Evolutionary conservation across 2,797 vertebrate species (phyloP), one percentile per base, ranked within the genome.

Genomic region (Aplochiton taeniatus): DNA sequence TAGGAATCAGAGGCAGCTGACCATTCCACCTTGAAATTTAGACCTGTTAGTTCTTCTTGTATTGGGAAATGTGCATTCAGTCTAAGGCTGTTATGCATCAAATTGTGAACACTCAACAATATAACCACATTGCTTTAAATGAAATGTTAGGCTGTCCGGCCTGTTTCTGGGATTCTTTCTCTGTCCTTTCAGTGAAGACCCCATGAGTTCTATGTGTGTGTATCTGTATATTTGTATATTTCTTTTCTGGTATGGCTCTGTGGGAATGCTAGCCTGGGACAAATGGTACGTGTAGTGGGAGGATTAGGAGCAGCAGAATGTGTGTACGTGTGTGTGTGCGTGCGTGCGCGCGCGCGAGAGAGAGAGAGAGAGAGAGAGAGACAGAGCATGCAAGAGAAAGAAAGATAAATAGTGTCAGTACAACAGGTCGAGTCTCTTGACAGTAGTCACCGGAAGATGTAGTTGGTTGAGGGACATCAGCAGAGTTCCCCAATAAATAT

Each of bases 371-470:
- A n/a, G 8, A 8, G 5, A 16, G n/a, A 51, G 14, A 51, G 5
- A 51, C 49, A 51, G 13, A 50, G 49, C 14, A 7, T 50, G 49
- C 49, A n/a, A n/a, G n/a, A n/a, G n/a, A n/a, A n/a, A 14, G 45
- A 14, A 20, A 13, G 9, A 13, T 56, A 14, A 0, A 55, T 52
- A 47, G 47, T 55, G 8, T 65, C 13, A 77, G 77, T 83, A 83
- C 77, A 83, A 69, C 80, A 83, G 83, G 82, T 83, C 81, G 46
- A 61, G 67, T 80, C 84, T 80, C 81, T 9, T 49, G 79, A 73
- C 41, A 47, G 50, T 55, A 43, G 68, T 79, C 58, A 16, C 58
- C 69, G 42, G 80, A 82, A 72, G 60, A 81, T 76, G 78, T 59
- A 57, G 49, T 65, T 12, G 51, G 65, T 67, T 70, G 69, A 78